Base-by-base conservation (phyloP, 1,140 invertebrate genomes). In the Limonius californicus region DNA sequence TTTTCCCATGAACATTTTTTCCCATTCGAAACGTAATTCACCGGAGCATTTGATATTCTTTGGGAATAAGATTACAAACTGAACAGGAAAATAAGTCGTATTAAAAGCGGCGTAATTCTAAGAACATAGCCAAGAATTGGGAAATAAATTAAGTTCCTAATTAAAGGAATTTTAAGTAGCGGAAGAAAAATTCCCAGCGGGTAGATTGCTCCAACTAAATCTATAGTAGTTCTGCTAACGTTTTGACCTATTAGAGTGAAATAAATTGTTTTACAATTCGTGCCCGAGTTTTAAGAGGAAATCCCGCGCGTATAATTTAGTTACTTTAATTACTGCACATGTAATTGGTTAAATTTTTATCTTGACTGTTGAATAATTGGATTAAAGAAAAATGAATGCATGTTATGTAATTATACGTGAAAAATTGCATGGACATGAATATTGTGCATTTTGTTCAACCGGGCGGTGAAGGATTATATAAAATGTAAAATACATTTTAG, bases 261-360 rank as follows among this genome's bases (percentile, higher is more conserved):
- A 50, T 50, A 50, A 50, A 50, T 50, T 50, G 15, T 50, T 50
- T 6, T 39, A 39, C 35, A 39, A 39, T 39, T 39, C 11, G 14
- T 6, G 4, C 3, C 42, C 7, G 3, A 18, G 16, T 50, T 50
- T 19, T 19, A 50, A 50, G 45, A 50, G 45, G 45, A 50, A 50
- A 18, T 50, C 45, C 45, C 45, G 45, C 15, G 19, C 45, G 45
- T 16, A 50, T 50, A 50, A 50, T 50, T 50, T 50, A 50, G 45
- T 50, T 50, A 50, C 45, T 7, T 50, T 50, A 50, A 50, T 50
- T 18, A 50, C 15, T 6, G 45, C 16, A 50, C 45, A n/a, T 50
- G 45, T 19, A 50, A 50, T 50, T 50, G 45, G 45, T 50, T 50
- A 19, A 50, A 50, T 50, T 50, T 50, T 50, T 50, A 50, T 50